phyloP scores from a whole-genome alignment of 2,113 vertebrate species.

The Microcebus jonahi region DNA sequence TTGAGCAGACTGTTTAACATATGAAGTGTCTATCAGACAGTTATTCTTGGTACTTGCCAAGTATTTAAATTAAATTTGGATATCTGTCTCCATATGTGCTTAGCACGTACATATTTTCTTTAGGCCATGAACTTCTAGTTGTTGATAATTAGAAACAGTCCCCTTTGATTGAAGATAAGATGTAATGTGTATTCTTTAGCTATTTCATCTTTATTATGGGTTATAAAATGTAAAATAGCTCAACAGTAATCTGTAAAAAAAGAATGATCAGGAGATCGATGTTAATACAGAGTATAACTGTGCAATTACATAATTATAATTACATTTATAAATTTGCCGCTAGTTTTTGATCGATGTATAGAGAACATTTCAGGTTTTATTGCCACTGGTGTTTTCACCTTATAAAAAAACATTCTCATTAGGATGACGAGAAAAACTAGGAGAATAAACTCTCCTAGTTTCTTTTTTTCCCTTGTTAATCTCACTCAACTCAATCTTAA shows the following conservation, averaged over 20 bases:
- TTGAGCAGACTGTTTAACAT: constrained; percentile 52
- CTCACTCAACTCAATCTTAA: not conserved
- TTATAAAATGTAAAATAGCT: constrained; percentile 46
- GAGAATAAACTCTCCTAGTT: not conserved
- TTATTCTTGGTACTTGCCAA: constrained; percentile 50
- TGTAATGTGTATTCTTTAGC: constrained; percentile 17
- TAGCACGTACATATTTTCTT: constrained; percentile 25
- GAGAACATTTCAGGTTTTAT: not conserved
- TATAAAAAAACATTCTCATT: not conserved
- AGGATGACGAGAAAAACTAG: not conserved
- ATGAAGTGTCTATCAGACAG: constrained; percentile 64
- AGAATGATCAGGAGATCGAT: constrained; percentile 31
- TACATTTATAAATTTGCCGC: constrained; percentile 10
- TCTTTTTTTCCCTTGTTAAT: not conserved
- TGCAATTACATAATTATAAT: constrained; percentile 57
- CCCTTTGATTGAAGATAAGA: constrained; percentile 62
- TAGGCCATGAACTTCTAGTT: constrained; percentile 47
- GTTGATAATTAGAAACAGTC: constrained; percentile 36
- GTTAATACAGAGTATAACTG: constrained; percentile 24
- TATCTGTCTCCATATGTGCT: constrained; percentile 53
- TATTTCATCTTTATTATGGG: constrained; percentile 55
- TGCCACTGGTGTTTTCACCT: not conserved
- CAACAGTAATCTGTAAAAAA: constrained; percentile 6
- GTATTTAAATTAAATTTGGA: constrained; percentile 71
- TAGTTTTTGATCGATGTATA: not conserved